Evolutionary conservation across 2,888 invertebrate species (phyloP).

Genomic region (Hirtodrosophila cameraria): DNA sequence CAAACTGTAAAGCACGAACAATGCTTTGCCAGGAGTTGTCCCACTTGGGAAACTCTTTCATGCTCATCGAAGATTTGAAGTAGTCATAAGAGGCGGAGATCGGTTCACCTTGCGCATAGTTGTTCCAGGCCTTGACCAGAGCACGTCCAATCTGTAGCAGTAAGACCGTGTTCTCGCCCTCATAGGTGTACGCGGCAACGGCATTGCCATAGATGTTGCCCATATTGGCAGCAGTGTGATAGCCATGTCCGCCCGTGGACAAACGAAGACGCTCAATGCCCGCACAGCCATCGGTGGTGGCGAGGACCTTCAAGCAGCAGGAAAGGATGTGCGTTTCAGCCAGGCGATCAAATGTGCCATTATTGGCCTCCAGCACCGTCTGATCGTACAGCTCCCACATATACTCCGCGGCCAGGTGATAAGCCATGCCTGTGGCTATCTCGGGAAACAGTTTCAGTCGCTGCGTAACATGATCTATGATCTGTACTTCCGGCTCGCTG

Average conservation of each 20-base stretch:
- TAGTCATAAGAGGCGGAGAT: conserved; percentile 89
- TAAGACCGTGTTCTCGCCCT: conserved; percentile 98
- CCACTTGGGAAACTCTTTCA: conserved; percentile 70
- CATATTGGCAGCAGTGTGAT: conserved; percentile 92
- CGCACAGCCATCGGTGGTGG: conserved; percentile 89
- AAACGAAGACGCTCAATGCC: conserved; percentile 93
- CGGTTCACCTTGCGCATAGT: conserved; percentile 86
- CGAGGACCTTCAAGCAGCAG: conserved; percentile 94
- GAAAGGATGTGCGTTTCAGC: conserved; percentile 94
- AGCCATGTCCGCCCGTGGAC: conserved; percentile 98
- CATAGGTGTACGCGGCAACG: conserved; percentile 96
- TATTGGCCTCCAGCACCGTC: conserved; percentile 90
- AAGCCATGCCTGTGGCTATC: conserved; percentile 91
- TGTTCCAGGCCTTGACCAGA: conserved; percentile 91
- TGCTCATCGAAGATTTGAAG: conserved; percentile 82
- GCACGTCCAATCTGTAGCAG: conserved; percentile 94
- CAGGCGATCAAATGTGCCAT: conserved; percentile 90
- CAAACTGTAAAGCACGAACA: conserved; percentile 84
- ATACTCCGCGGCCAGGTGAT: conserved; percentile 89
- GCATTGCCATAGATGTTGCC: conserved; percentile 92
- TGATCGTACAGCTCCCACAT: conserved; percentile 93
- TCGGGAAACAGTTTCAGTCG: conserved; percentile 95
- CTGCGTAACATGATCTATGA: conserved; percentile 96
- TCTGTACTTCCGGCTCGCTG: conserved; percentile 93
- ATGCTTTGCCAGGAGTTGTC: conserved; percentile 81